Conservation (phyloP, 2,888 invertebrate species). For the Torymus aiolomorphi region DNA sequence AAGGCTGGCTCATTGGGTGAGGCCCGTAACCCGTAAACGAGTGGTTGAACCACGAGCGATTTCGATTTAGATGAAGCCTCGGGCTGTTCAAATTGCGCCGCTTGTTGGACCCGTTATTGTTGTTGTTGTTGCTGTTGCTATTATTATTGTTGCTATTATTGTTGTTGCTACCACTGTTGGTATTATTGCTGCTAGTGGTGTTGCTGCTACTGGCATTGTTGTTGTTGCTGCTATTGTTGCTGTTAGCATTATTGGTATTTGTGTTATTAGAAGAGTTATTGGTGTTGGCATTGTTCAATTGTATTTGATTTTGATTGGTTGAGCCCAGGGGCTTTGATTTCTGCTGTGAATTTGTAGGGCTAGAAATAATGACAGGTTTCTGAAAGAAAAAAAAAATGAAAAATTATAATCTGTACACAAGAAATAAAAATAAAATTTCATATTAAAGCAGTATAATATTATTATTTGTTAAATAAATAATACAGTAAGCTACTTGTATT, state of each 20-base stretch:
- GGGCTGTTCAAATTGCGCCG: constrained; percentile 73
- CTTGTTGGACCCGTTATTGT: constrained; percentile 68
- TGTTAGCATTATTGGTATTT: constrained; percentile 24
- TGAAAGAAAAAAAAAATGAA: constrained; percentile 39
- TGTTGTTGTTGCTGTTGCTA: constrained; percentile 54
- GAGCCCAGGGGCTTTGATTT: constrained; percentile 69
- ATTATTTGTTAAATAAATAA: not conserved
- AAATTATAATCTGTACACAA: no score
- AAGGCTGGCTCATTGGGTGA: constrained; percentile 71
- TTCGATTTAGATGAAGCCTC: constrained; percentile 68
- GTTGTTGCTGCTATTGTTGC: constrained; percentile 38
- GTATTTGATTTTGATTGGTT: constrained; percentile 65
- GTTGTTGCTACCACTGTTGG: constrained; percentile 38
- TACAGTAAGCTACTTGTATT: not conserved
- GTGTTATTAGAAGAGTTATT: constrained; percentile 8
- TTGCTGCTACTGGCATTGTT: constrained; percentile 58
- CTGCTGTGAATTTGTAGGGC: constrained; percentile 63
- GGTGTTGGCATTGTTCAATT: constrained; percentile 43
- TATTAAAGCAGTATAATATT: not conserved
- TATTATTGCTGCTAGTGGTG: constrained; percentile 43
- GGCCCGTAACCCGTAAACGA: constrained; percentile 70
- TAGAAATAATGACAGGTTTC: constrained; percentile 60
- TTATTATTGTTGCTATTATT: constrained; percentile 43
- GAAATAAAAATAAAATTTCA: constrained; percentile 34
- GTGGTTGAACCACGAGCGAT: constrained; percentile 73